Evolutionary conservation across 2,888 invertebrate species (phyloP).

Genomic region (Amorpha juglandis): DNA sequence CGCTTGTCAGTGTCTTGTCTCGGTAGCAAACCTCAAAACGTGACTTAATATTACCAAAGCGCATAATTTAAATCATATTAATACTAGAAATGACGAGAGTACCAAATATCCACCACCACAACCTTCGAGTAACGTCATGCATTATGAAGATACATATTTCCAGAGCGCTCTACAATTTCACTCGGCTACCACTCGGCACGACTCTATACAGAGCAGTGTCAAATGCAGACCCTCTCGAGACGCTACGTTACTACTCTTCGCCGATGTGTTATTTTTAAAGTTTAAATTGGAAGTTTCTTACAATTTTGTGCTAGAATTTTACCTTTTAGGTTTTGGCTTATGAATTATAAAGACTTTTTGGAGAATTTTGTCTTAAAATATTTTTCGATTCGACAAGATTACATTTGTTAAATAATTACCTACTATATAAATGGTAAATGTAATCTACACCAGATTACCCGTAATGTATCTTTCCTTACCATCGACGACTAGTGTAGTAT

Average conservation of each 20-base stretch:
- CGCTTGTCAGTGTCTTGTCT: no score
- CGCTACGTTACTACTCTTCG: constrained; percentile 6
- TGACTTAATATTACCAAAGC: no score
- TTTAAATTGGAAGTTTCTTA: constrained; percentile 15
- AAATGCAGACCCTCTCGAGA: constrained; percentile 22
- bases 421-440: no score
- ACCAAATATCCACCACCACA: neutral
- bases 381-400: no score
- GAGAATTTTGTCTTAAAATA: neutral
- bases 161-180: constrained; percentile 15
- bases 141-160: constrained; percentile 23
- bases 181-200: constrained; percentile 12
- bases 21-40: no score
- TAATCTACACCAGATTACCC: no score
- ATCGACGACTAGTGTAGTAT: no score
- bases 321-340: neutral
- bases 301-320: constrained; percentile 12
- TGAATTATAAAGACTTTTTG: neutral
- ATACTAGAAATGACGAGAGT: neutral
- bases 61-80: no score
- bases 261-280: constrained; percentile 24
- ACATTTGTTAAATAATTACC: no score
- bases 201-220: constrained; percentile 14
- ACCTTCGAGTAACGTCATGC: neutral
- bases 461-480: no score